These are phyloP conservation scores for Danionella dracula DNA, from an alignment of 2,797 vertebrate species.

Conservation along the genomic window DNA sequence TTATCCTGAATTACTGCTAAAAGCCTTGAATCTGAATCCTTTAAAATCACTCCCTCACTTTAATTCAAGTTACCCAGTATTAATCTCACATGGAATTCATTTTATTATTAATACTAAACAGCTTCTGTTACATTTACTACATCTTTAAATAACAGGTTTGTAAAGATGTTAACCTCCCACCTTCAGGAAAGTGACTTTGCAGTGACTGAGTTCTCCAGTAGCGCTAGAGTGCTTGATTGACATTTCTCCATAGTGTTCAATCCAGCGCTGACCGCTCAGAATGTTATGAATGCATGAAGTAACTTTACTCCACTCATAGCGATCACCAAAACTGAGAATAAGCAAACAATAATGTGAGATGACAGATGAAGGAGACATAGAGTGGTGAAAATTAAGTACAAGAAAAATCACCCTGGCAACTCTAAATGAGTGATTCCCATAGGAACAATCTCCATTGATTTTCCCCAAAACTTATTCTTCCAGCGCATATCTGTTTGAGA, in stretches of 20 bases:
- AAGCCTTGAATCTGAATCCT: too few species aligned
- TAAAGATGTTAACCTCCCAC: conserved; percentile 51
- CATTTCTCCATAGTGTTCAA: conserved; percentile 97
- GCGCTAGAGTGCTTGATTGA: conserved; percentile 75
- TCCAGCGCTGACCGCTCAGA: conserved; percentile 93
- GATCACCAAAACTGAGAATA: conserved; percentile 79
- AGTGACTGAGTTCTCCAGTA: conserved; percentile 73
- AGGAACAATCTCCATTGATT: conserved; percentile 98
- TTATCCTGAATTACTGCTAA: too few species aligned
- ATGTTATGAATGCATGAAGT: conserved; percentile 98
- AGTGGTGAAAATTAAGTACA: not conserved
- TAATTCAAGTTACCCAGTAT: too few species aligned
- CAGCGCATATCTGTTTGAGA: conserved; percentile 88
- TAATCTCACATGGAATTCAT: too few species aligned
- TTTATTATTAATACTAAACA: too few species aligned
- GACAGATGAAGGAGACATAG: not conserved
- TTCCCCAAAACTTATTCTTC: conserved; percentile 99
- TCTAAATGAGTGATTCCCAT: conserved; percentile 89
- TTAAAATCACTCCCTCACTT: too few species aligned
- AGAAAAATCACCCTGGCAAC: conserved; percentile 80
- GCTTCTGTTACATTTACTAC: too few species aligned
- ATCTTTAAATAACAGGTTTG: too few species aligned
- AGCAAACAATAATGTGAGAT: not conserved
- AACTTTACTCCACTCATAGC: conserved; percentile 97
- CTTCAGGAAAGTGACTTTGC: conserved; percentile 95